phyloP scores from a whole-genome alignment of 2,113 vertebrate genomes.

The Mola mola region DNA sequence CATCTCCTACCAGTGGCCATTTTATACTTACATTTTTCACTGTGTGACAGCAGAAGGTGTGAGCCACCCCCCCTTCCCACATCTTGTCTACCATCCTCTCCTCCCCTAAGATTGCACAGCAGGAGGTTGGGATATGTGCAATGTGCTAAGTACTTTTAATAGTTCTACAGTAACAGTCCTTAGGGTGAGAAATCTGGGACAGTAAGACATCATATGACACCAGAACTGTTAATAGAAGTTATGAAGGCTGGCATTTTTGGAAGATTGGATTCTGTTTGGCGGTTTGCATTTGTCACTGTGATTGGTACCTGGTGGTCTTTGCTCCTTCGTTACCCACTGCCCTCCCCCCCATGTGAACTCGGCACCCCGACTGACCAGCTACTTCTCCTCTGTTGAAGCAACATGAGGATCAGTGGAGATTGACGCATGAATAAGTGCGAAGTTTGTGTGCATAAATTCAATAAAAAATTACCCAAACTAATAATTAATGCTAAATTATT shows the following conservation, averaged over 20 bases:
- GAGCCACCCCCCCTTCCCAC: conserved; percentile 23
- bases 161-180: conserved; percentile 47
- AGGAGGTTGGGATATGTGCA: conserved; percentile 49
- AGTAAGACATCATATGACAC: conserved; percentile 14
- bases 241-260: conserved; percentile 2
- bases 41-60: conserved; percentile 53
- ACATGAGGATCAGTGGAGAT: conserved; percentile 4
- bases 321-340: conserved; percentile 82
- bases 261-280: background rate
- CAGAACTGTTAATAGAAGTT: conserved; percentile 3
- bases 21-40: conserved; percentile 27
- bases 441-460: conserved; percentile 6
- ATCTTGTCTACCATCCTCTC: conserved; percentile 14
- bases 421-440: background rate
- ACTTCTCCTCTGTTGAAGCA: conserved; percentile 81
- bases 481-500: too few species aligned
- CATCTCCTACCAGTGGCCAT: conserved; percentile 28
- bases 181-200: conserved; percentile 39
- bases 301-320: conserved; percentile 80
- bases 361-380: conserved; percentile 81
- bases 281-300: background rate
- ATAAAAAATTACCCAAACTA: too few species aligned
- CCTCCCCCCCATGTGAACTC: conserved; percentile 82
- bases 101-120: conserved; percentile 47
- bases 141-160: conserved; percentile 58